Evolutionary conservation across 2,113 vertebrate species (phyloP), one percentile per base, ranked within the genome.

Genomic region (Plecturocebus donacophilus): DNA sequence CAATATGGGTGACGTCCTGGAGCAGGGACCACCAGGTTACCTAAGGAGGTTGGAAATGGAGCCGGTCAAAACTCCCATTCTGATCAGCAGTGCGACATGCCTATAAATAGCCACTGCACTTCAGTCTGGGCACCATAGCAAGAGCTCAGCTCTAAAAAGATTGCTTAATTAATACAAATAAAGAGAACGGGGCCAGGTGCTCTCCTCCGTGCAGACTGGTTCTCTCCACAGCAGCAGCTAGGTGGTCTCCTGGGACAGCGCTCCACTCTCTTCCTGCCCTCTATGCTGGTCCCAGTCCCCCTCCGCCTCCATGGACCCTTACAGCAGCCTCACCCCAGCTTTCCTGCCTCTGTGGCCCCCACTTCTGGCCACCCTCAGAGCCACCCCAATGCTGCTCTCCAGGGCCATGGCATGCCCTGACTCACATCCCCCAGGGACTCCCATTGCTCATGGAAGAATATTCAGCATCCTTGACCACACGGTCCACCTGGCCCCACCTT

Each of bases 231-330:
- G 3, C 58, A n/a, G 30, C 71, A 19, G 7, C 70, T 8, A 1
- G 0, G 30, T 2, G n/a, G 27, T 32, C 23, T 61, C 17, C 56
- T 2, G 21, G 20, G 49, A 25, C 3, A 0, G 2, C 0, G 21
- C 35, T 0, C 10, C 2, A 6, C 30, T 38, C 38, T 6, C 1
- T 7, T 40, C 80, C 23, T 64, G 45, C 17, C 52, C 8, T n/a
- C 52, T 35, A 0, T 64, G 47, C 70, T n/a, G 8, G 23, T 12
- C n/a, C 23, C 8, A 8, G 77, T 13, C n/a, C 20, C 1, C 17
- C 25, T 80, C 12, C 8, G 11, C 14, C 61, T 58, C 12, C 9
- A 13, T n/a, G 77, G 45, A 25, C 77, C 32, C 52, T n/a, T 4
- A 38, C 9, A 4, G n/a, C 30, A 42, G 30, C 23, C 9, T 13